A percentile compares a stretch with the other conserved stretches of the same genome.
These are phyloP conservation scores for Plectus sambesii DNA, from an alignment of 1,140 invertebrate species.

Conservation along the genomic window DNA sequence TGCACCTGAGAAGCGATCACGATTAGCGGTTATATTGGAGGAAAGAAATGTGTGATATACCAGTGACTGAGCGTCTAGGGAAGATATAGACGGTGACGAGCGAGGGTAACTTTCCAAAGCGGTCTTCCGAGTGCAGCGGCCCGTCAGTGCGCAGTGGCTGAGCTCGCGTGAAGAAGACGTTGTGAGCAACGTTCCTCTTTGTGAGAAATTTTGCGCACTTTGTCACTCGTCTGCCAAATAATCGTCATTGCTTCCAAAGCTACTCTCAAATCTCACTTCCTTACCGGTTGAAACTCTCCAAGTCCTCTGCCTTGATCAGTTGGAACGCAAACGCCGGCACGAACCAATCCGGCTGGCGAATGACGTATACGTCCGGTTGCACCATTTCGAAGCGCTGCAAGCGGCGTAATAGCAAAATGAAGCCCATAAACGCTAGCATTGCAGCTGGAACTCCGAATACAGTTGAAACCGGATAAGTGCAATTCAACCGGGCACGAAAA, in stretches of 20 bases:
- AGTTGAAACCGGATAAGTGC: too few species aligned
- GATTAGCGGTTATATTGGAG: too few species aligned
- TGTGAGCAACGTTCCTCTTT: conserved; percentile 36
- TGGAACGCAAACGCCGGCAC: conserved; percentile 40
- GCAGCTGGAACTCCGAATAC: background rate
- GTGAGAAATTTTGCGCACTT: conserved; percentile 33
- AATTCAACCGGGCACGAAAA: too few species aligned
- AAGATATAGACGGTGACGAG: conserved; percentile 44
- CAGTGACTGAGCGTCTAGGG: conserved; percentile 29
- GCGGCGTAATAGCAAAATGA: background rate
- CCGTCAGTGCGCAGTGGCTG: conserved; percentile 30
- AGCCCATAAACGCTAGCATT: background rate
- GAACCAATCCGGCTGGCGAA: conserved; percentile 37
- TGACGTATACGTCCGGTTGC: conserved; percentile 22
- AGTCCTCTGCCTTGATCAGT: conserved; percentile 18
- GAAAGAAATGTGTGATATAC: too few species aligned
- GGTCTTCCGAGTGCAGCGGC: conserved; percentile 16
- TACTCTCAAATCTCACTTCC: conserved; percentile 5
- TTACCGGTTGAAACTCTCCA: conserved; percentile 35
- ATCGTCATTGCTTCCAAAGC: conserved; percentile 25
- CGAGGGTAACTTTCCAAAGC: conserved; percentile 14
- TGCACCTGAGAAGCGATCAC: too few species aligned
- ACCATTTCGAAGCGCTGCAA: conserved; percentile 32
- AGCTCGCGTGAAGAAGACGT: conserved; percentile 38
- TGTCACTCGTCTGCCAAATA: too few species aligned